Evolutionary conservation across 2,113 vertebrate genomes (phyloP).

Genomic region (Myiozetetes cayanensis): DNA sequence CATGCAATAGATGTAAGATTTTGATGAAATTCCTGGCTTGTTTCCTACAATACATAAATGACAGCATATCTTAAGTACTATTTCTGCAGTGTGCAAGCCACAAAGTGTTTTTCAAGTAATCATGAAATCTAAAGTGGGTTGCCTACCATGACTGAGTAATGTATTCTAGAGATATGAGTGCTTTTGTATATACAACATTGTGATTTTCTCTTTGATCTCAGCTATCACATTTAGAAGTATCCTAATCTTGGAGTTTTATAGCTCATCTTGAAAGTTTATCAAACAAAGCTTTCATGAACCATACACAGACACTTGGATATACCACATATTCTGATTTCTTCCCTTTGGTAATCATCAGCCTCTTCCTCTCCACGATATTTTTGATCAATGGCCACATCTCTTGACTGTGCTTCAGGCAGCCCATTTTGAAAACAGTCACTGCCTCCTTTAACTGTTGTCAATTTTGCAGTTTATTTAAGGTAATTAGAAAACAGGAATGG

Average conservation of each 20-base stretch:
- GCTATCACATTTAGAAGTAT: not conserved
- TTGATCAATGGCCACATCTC: not conserved
- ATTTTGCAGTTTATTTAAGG: not conserved
- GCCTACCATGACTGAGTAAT: constrained; percentile 40
- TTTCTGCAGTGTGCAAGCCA: constrained; percentile 14
- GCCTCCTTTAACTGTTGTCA: not conserved
- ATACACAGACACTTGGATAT: not conserved
- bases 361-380: not conserved
- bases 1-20: constrained; percentile 8
- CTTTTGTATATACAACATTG: constrained; percentile 50
- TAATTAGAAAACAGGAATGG: not conserved
- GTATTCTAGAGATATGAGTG: constrained; percentile 40
- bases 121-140: constrained; percentile 59
- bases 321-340: not conserved
- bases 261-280: constrained; percentile 37
- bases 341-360: not conserved
- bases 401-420: not conserved
- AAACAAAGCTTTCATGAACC: not conserved
- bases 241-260: constrained; percentile 36
- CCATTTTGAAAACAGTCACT: not conserved
- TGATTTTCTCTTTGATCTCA: constrained; percentile 55
- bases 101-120: constrained; percentile 58
- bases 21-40: constrained; percentile 28
- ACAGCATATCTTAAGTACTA: constrained; percentile 43
- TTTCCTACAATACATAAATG: constrained; percentile 45